Evolutionary conservation across 2,113 vertebrate genomes (phyloP).

Genomic region (Centropus unirufus): DNA sequence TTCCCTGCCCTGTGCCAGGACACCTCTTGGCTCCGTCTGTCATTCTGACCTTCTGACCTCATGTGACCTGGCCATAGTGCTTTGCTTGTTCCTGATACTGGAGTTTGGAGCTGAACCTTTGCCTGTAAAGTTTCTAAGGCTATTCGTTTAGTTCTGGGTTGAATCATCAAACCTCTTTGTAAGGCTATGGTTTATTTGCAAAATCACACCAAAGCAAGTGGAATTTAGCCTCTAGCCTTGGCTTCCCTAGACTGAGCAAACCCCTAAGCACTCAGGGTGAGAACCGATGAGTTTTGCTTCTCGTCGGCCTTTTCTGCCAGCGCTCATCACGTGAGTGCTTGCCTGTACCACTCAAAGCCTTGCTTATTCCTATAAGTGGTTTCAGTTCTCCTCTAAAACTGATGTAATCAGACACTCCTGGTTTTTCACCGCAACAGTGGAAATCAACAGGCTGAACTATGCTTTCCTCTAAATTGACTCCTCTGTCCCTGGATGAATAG

Average conservation of each 20-base stretch:
- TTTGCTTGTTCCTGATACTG: not conserved
- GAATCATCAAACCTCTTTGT: not conserved
- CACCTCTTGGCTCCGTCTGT: not conserved
- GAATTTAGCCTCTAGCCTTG: not conserved
- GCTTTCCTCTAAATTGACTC: not conserved
- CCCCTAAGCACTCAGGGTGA: not conserved
- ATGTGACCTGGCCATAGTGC: not conserved
- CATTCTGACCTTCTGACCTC: not conserved
- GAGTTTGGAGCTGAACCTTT: not conserved
- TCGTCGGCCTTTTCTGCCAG: not conserved
- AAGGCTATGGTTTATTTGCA: not conserved
- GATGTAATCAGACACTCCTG: not conserved
- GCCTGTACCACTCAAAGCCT: not conserved
- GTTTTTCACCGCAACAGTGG: not conserved
- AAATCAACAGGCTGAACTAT: not conserved
- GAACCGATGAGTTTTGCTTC: not conserved
- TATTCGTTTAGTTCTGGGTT: not conserved
- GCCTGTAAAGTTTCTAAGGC: not conserved
- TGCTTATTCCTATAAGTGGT: not conserved
- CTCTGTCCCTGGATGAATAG: not conserved
- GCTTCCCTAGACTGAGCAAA: not conserved
- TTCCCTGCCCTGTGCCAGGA: not conserved
- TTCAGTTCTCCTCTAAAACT: not conserved
- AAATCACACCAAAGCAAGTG: not conserved
- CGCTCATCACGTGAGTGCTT: not conserved